Conservation (phyloP, 2,797 vertebrate genomes). For the Siniperca undulata region DNA sequence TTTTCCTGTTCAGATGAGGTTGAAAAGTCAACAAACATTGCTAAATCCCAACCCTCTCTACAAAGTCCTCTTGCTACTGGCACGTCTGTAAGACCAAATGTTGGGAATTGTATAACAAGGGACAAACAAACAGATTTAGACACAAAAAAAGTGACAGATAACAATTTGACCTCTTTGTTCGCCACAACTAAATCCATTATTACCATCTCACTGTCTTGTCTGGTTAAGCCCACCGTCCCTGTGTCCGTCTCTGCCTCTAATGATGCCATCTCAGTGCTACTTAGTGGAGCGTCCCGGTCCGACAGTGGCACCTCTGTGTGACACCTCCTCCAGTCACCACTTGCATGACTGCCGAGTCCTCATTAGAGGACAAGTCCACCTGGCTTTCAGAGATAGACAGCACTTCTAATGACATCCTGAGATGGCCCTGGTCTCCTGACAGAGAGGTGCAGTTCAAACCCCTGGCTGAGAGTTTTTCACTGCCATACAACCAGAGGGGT, state of each 20-base stretch:
- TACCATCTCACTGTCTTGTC: constrained; percentile 51
- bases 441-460: constrained; percentile 68
- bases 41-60: constrained; percentile 35
- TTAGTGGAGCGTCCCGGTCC: constrained; percentile 56
- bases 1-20: constrained; percentile 47
- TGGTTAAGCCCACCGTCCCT: constrained; percentile 44
- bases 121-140: constrained; percentile 47
- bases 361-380: constrained; percentile 77
- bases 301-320: constrained; percentile 60
- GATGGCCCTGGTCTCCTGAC: constrained; percentile 64
- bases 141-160: constrained; percentile 36
- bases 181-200: constrained; percentile 58
- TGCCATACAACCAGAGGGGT: constrained; percentile 61
- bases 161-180: constrained; percentile 51
- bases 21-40: constrained; percentile 62
- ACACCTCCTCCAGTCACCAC: constrained; percentile 66
- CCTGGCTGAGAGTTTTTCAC: constrained; percentile 41
- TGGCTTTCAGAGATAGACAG: constrained; percentile 66
- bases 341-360: constrained; percentile 68
- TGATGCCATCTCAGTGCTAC: constrained; percentile 68
- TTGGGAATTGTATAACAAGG: constrained; percentile 31
- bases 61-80: constrained; percentile 29
- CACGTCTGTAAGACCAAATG: constrained; percentile 10
- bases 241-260: constrained; percentile 64
- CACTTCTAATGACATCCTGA: constrained; percentile 76